Base-by-base conservation (phyloP, 2,888 invertebrate genomes). In the Lamellibrachia satsuma region DNA sequence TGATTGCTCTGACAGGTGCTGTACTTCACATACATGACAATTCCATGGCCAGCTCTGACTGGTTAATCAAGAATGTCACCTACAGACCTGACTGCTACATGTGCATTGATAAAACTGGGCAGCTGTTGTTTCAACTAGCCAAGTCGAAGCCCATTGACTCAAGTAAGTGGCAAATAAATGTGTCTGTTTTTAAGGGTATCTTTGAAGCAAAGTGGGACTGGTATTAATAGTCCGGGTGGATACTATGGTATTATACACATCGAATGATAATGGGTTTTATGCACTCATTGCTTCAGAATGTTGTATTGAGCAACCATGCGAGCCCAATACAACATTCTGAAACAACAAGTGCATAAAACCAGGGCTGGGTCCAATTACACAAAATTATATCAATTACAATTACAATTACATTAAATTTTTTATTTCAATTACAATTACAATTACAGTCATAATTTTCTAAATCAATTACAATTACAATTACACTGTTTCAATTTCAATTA, bases 61-160 rank as follows among this genome's bases (percentile, higher is more conserved):
- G 96, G 96, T 92, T 96, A 90, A 94, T 96, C 51, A 94, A 94
- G 92, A 95, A 95, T 93, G 95, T 94, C 27, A 96, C 96, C n/a
- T 96, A 96, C 93, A 94, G 95, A 27, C 94, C 94, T 15, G 92
- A 96, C 93, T 95, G 95, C 92, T 96, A 96, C 93, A 95, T 96
- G 95, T 96, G 96, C 90, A 92, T 92, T 52, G 93, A 94, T 92
- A 92, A 92, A 57, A 92, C 93, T 3, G 93, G 93, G 3, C 75
- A 92, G 52, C 94, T 95, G 0, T 90, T 93, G n/a, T 95, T 95
- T 93, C 93, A 94, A 75, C 4, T 75, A 75, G 22, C 75, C 75
- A 75, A 75, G 75, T 75, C 75, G 6, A 11, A 75, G 22, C 75
- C 75, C 6, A 22, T 75, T 75, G 6, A 22, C 75, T 75, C 75